Base-by-base conservation (phyloP, 2,888 invertebrate genomes). In the Aelia acuminata region DNA sequence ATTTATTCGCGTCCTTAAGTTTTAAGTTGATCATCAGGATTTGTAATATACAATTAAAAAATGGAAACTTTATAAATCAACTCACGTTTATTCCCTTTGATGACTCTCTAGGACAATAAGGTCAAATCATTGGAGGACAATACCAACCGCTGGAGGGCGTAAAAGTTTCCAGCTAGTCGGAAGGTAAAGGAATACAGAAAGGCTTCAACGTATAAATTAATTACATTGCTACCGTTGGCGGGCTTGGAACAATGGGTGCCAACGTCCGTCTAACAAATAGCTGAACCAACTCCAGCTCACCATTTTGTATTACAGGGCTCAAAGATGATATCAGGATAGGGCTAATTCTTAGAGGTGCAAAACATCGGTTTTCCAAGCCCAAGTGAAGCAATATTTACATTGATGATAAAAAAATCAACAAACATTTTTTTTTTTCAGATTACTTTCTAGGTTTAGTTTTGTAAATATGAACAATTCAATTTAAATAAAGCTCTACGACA, bases 151-250 rank as follows among this genome's bases (percentile, higher is more conserved):
- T 39, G 39, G 39, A 31, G 35, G 75, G 75, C 39, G 75, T 75
- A 75, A 75, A 75, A 75, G 75, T 75, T 75, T 35, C 7, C 20
- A 75, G 75, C 35, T 75, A 39, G 39, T 75, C 75, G 20, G 39
- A 75, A 75, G 75, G 75, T 75, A 75, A 75, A 75, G 75, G 75
- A 75, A 39, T 75, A 13, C 35, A 75, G 75, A 75, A 75, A 39
- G 75, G 75, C 35, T 75, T 35, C 35, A 75, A 39, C 31, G 75
- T 35, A 75, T 75, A 39, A 75, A 75, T 75, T 75, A 75, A 75
- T 75, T 75, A 75, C 75, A 20, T 20, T 5, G 39, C 75, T 39
- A 75, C 35, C 35, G 70, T 70, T 70, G 70, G 70, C 70, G 35
- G 75, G 7, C 75, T 39, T 75, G 75, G 26, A 75, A 75, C 75